These are phyloP conservation scores for Rhadina sibilatrix DNA, from an alignment of 2,113 vertebrate species.

Conservation along the genomic window DNA sequence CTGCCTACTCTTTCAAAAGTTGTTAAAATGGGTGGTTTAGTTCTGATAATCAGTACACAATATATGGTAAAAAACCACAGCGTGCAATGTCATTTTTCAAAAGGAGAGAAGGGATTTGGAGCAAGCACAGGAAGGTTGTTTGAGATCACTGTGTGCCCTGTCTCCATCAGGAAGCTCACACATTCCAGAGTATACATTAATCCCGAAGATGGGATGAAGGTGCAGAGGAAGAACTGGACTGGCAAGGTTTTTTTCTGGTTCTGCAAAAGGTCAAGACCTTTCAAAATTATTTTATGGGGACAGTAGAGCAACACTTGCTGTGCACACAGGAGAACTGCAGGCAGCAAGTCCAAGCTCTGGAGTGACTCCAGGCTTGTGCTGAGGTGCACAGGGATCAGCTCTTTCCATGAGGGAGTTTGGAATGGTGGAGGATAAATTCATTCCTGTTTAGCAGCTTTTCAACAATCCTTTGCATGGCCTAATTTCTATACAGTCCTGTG, in stretches of 20 bases:
- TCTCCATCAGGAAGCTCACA: neutral
- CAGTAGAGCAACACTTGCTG: accelerated
- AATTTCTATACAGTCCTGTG: neutral
- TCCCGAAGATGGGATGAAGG: accelerated
- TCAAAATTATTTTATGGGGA: neutral
- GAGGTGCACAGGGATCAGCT: neutral
- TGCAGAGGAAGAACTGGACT: neutral
- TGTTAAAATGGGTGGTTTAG: neutral
- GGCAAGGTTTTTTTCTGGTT: neutral
- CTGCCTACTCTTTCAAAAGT: accelerated
- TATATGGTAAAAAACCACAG: neutral
- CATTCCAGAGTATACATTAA: accelerated
- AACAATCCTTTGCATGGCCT: neutral
- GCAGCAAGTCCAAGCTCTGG: neutral
- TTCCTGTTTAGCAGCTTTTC: neutral
- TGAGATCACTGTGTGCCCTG: neutral
- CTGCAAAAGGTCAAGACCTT: neutral
- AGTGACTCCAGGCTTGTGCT: accelerated
- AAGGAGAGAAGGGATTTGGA: neutral
- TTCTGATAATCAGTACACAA: neutral
- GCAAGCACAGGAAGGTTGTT: neutral
- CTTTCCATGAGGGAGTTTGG: accelerated
- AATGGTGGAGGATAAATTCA: neutral
- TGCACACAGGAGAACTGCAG: accelerated
- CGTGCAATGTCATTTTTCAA: accelerated